Base-by-base conservation (phyloP, 2,113 vertebrate species). In the Thinocorus orbignyianus region DNA sequence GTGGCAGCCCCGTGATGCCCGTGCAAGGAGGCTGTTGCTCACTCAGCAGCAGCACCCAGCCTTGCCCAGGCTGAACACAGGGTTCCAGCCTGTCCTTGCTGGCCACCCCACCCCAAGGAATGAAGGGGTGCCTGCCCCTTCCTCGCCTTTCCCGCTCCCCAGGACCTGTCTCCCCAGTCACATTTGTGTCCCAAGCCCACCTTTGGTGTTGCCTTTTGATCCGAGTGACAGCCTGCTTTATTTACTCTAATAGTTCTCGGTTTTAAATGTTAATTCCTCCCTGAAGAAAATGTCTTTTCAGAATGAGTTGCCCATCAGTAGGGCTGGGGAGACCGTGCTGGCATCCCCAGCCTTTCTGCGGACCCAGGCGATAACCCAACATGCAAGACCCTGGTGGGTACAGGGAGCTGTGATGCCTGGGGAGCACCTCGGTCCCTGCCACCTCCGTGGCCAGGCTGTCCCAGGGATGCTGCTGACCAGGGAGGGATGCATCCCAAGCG, bases 211-310 rank as follows among this genome's bases (percentile, higher is more conserved):
- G 55, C 85, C 60, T 92, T 90, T 80, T 68, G 79, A 85, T 85
- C 79, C 78, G 9, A 96, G 84, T 92, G 95, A 96, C 96, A 97
- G 92, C 77, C 72, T 91, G 80, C 70, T 94, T 95, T 96, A 94
- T 97, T 96, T 97, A 94, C 92, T 87, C 44, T 92, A 95, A 86
- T 68, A 77, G 87, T 66, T 96, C 94, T 96, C 94, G 48, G 84
- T 93, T 95, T 69, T 80, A 97, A 95, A 94, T 97, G 96, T 95
- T 96, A 96, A 97, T 97, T 97, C 71, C 95, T 96, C 96, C 97
- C 96, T 92, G 82, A 97, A 97, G 95, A 97, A 95, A 92, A 95
- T 86, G 87, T 92, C 95, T 96, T 81, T 95, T 92, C 93, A 84
- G 81, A 88, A 74, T 77, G 96, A 93, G 93, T 35, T 96, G 91